These are phyloP conservation scores for Pelecanoides urinatrix DNA, from an alignment of 2,113 vertebrate species.

Conservation along the genomic window DNA sequence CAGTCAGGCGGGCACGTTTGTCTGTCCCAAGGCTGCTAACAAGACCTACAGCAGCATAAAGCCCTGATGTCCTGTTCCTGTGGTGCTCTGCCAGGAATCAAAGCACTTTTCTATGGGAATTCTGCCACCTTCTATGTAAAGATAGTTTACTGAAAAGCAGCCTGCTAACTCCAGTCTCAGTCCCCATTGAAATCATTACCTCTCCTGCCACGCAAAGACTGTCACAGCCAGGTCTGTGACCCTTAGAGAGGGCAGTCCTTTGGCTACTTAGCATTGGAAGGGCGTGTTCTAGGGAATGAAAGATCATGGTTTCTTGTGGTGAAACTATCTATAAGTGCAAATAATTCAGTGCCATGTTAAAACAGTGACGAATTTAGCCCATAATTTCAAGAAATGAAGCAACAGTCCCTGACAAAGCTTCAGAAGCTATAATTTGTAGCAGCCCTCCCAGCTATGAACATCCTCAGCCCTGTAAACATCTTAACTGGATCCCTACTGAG, in stretches of 20 bases:
- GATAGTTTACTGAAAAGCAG: background rate
- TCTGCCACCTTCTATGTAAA: background rate
- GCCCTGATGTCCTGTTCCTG: background rate
- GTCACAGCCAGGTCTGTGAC: background rate
- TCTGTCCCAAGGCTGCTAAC: background rate
- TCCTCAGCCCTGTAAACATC: background rate
- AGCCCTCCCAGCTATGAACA: background rate
- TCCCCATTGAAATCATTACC: background rate
- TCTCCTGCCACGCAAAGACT: background rate
- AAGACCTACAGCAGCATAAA: background rate
- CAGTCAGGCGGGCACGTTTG: rapidly evolving
- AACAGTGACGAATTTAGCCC: slow-evolving; percentile 1
- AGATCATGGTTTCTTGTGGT: background rate
- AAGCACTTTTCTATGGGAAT: background rate
- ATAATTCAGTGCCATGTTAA: background rate
- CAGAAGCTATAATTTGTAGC: background rate
- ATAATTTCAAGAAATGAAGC: slow-evolving; percentile 26
- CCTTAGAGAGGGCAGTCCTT: background rate
- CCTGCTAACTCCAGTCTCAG: background rate
- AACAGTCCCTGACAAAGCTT: background rate
- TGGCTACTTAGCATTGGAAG: background rate
- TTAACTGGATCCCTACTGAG: background rate
- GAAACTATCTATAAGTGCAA: background rate
- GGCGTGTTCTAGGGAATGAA: background rate
- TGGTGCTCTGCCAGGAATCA: background rate